These are phyloP conservation scores for Poeciliopsis retropinna DNA, from an alignment of 2,113 vertebrate species.

Conservation along the genomic window DNA sequence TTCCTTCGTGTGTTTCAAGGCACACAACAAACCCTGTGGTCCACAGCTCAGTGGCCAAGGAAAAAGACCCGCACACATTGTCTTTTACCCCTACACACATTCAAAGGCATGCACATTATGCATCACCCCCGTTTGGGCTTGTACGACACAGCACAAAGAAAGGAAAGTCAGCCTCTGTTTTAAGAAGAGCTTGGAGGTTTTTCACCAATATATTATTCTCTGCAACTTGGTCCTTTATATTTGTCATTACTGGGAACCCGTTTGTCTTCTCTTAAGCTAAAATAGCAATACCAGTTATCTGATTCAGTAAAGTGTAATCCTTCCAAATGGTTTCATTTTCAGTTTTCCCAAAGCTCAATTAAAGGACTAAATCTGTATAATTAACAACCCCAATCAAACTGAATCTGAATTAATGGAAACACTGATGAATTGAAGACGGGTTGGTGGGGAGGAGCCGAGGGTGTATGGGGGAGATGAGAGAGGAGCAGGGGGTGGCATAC, in stretches of 20 bases:
- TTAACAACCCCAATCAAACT: slow-evolving; percentile 85
- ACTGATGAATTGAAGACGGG: slow-evolving; percentile 64
- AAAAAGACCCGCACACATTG: slow-evolving; percentile 81
- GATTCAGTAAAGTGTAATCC: slow-evolving; percentile 45
- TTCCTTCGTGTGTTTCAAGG: slow-evolving; percentile 83
- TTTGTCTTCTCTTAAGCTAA: slow-evolving; percentile 10
- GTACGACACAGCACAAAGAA: slow-evolving; percentile 30
- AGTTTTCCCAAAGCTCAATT: slow-evolving; percentile 74
- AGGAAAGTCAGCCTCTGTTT: slow-evolving; percentile 6
- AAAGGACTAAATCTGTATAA: slow-evolving; percentile 76
- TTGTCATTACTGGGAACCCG: not conserved
- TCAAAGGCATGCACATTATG: slow-evolving; percentile 69
- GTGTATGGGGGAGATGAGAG: not conserved
- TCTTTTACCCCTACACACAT: slow-evolving; percentile 66
- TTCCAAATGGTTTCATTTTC: slow-evolving; percentile 53
- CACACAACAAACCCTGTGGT: slow-evolving; percentile 84
- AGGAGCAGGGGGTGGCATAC: slow-evolving; percentile 61
- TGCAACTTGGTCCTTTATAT: not conserved
- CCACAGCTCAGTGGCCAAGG: slow-evolving; percentile 83
- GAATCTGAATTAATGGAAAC: slow-evolving; percentile 74
- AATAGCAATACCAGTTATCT: slow-evolving; percentile 10
- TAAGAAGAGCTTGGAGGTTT: not conserved
- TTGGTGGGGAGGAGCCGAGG: slow-evolving; percentile 16
- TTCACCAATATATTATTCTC: not conserved
- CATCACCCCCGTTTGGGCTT: slow-evolving; percentile 50